A percentile compares a stretch with the other conserved stretches of the same genome.
These are phyloP conservation scores for Sarcophaga rosellei DNA, from an alignment of 2,888 invertebrate genomes.

Conservation along the genomic window DNA sequence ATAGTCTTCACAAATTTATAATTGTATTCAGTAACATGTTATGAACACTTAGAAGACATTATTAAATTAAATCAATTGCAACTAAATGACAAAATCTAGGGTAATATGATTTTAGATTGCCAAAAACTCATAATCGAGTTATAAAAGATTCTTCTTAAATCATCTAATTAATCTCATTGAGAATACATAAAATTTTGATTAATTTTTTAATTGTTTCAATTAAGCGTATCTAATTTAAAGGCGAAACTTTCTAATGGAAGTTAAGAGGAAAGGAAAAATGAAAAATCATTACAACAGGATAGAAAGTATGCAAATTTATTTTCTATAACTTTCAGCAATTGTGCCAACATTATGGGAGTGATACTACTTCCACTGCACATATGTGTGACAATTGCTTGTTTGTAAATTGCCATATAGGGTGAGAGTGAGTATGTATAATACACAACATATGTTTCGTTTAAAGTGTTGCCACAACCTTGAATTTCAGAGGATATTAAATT, in stretches of 20 bases:
- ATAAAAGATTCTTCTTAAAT: not conserved
- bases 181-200: not conserved
- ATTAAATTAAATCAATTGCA: no score
- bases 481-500: no score
- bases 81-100: no score
- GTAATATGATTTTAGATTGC: no score
- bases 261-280: not conserved
- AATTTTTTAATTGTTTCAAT: not conserved
- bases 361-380: not conserved
- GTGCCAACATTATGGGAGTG: not conserved
- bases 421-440: not conserved
- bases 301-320: conserved; percentile 1
- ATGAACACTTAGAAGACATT: no score
- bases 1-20: no score
- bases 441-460: no score
- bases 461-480: no score
- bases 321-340: not conserved
- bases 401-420: not conserved
- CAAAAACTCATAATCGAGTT: not conserved
- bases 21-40: no score
- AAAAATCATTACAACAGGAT: not conserved
- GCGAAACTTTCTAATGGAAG: not conserved
- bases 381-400: not conserved
- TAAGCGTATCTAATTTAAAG: not conserved
- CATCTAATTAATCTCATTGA: not conserved